phyloP scores from a whole-genome alignment of 2,113 vertebrate species.

The Phrynocephalus versicolor region DNA sequence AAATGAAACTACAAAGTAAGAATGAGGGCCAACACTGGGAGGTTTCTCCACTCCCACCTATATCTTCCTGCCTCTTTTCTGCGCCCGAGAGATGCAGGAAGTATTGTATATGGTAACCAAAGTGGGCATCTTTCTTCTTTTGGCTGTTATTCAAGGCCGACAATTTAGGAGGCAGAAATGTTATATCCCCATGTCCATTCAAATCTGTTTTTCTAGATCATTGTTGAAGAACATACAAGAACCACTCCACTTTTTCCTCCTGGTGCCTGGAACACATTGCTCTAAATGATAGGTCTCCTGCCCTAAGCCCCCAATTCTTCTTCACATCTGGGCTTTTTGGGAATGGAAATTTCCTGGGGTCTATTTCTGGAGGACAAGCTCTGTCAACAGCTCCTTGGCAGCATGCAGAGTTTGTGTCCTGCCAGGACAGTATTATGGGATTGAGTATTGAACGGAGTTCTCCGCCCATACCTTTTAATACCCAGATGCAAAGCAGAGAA shows the following conservation, averaged over 20 bases:
- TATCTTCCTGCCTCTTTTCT: not conserved
- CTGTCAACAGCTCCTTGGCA: conserved; percentile 26
- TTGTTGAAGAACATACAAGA: not conserved
- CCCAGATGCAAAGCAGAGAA: not conserved
- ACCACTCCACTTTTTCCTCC: too few relatives aligned
- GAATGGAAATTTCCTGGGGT: conserved; percentile 23
- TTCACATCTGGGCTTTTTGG: conserved; percentile 33
- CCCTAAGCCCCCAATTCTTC: not conserved
- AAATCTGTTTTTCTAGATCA: not conserved
- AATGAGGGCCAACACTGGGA: too few relatives aligned
- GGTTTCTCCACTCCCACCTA: not conserved
- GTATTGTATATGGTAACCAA: not conserved
- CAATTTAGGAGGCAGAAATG: rapidly evolving
- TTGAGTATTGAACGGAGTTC: conserved; percentile 7
- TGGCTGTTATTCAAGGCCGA: not conserved
- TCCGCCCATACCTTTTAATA: not conserved
- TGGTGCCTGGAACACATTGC: too few relatives aligned
- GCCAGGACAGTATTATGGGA: conserved; percentile 4
- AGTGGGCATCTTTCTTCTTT: not conserved
- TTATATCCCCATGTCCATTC: rapidly evolving
- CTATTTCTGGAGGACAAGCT: conserved; percentile 38
- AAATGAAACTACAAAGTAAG: not conserved
- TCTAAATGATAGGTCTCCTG: not conserved
- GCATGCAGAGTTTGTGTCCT: conserved; percentile 6
- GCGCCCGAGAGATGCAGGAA: not conserved